Evolutionary conservation across 2,797 vertebrate genomes (phyloP), one percentile per base, ranked within the genome.

Genomic region (Lepidocolaptes lacrymiger): DNA sequence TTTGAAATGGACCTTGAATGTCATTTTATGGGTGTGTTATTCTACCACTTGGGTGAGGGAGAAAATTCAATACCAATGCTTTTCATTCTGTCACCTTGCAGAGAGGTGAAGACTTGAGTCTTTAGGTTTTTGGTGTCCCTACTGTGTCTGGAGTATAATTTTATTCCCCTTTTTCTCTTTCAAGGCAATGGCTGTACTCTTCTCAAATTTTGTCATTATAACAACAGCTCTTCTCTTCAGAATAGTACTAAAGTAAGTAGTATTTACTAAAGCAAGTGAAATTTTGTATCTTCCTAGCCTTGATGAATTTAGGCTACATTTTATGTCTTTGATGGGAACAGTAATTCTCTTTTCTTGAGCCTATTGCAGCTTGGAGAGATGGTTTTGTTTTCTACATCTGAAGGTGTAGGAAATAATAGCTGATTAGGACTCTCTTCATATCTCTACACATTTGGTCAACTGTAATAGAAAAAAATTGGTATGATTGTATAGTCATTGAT

Each of bases 181-280:
- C 88, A 98, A 99, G 99, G 99, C 99, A 89, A 99, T 99, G 99
- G 99, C 99, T 62, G 99, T 99, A 74, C 97, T 99, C 91, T 99
- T 99, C 97, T 99, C 99, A 96, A 99, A 99, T 98, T 99, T 99
- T 97, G 99, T 99, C 91, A 99, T 99, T 97, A 98, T 99, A 97
- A 99, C 99, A 96, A 99, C 99, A 93, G 99, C 99, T 77, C 97
- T 99, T 81, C 98, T 99, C 83, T 99, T 99, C 97, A 98, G 99
- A 94, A 93, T 99, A 79, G 99, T 99, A 93, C 97, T 99, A 48
- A 99, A 99, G 99, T 99, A 99, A 99, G 99, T 97, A 78, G 30
- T 98, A 87, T 75, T 92, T 94, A 56, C 71, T 89, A 67, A 95
- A 97, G 51, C 55, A 72, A 95, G 81, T 46, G 4, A 80, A 88